Evolutionary conservation across 2,888 invertebrate genomes (phyloP).

Genomic region (Apoda limacodes): DNA sequence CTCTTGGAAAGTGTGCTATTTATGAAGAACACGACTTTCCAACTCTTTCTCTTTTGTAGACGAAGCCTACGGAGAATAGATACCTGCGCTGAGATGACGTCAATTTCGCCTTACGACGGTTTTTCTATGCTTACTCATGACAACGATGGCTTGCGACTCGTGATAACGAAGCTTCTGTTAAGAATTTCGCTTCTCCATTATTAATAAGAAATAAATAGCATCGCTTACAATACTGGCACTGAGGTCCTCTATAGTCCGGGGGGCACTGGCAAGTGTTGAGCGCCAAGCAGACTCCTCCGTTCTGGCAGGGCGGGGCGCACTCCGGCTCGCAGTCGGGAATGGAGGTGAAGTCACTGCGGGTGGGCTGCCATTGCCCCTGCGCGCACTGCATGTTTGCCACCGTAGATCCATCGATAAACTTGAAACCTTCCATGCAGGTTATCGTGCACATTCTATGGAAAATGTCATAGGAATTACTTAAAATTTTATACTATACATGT

Average conservation of each 20-base stretch:
- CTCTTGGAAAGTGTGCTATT: too few relatives aligned
- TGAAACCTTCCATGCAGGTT: slow-evolving; percentile 73
- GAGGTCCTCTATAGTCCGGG: slow-evolving; percentile 74
- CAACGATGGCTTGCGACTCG: too few relatives aligned
- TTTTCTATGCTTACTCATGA: too few relatives aligned
- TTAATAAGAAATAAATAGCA: neutral
- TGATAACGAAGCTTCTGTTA: too few relatives aligned
- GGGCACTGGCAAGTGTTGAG: slow-evolving; percentile 85
- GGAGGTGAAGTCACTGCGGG: slow-evolving; percentile 69
- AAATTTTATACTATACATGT: too few relatives aligned
- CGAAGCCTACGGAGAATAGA: too few relatives aligned
- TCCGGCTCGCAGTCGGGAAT: slow-evolving; percentile 80
- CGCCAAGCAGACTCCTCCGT: slow-evolving; percentile 85
- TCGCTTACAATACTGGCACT: slow-evolving; percentile 76
- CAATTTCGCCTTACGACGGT: too few relatives aligned
- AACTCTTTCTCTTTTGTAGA: too few relatives aligned
- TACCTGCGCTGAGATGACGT: neutral
- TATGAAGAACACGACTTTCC: too few relatives aligned
- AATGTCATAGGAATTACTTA: too few relatives aligned
- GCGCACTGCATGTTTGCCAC: slow-evolving; percentile 76
- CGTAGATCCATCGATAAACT: slow-evolving; percentile 78
- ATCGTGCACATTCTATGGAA: slow-evolving; percentile 76
- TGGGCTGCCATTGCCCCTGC: slow-evolving; percentile 78
- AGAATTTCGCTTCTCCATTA: neutral
- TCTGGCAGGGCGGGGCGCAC: slow-evolving; percentile 76